Conservation (phyloP, 2,113 vertebrate genomes). For the Mus pahari region DNA sequence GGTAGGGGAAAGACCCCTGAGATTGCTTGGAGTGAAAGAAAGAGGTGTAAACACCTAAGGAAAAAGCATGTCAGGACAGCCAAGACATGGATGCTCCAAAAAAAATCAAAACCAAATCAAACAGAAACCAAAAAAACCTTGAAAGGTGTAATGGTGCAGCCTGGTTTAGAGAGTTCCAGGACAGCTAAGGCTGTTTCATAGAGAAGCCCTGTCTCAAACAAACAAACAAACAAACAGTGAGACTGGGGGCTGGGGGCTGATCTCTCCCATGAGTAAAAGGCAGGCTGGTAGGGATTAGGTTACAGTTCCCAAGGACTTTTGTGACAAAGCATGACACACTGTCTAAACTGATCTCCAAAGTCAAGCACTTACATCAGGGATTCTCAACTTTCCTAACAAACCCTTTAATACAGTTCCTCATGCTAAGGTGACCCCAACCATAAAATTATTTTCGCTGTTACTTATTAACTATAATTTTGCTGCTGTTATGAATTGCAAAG, state of each 20-base stretch:
- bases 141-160: too few relatives aligned
- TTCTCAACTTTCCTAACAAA: background rate
- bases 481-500: background rate
- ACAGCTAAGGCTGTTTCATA: background rate
- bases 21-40: too few relatives aligned
- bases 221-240: background rate
- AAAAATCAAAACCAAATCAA: too few relatives aligned
- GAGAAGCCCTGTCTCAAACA: too few relatives aligned
- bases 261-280: accelerated
- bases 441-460: background rate
- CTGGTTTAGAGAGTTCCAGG: background rate
- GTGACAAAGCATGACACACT: background rate
- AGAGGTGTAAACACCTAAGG: background rate
- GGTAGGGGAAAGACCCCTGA: background rate
- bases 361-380: background rate
- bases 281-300: accelerated
- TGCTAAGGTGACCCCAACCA: background rate
- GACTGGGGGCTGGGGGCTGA: accelerated
- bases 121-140: too few relatives aligned
- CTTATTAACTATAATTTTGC: background rate
- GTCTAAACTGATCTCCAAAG: background rate
- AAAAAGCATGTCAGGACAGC: background rate
- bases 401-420: background rate
- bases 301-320: too few relatives aligned
- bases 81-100: too few relatives aligned